These are phyloP conservation scores for Stomatorhinus walkeri DNA, from an alignment of 2,797 vertebrate species.

Conservation along the genomic window DNA sequence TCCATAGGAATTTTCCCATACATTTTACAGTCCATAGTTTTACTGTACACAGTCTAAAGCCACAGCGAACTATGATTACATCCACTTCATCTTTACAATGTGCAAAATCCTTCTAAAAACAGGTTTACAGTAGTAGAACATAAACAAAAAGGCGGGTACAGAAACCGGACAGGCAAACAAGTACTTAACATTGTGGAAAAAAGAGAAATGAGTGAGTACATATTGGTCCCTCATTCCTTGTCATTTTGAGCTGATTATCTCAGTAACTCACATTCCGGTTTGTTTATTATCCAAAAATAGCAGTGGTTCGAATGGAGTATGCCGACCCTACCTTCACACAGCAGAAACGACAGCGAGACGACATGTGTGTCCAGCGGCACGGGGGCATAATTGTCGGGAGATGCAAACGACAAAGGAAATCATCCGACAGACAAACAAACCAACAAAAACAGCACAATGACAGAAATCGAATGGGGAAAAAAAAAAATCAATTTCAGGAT, in stretches of 20 bases:
- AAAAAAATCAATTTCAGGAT: constrained; percentile 26
- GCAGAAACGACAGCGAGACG: constrained; percentile 8
- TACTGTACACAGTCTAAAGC: constrained; percentile 92
- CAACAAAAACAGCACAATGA: not conserved
- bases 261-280: constrained; percentile 14
- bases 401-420: not conserved
- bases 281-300: constrained; percentile 26
- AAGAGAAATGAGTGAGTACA: constrained; percentile 65
- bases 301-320: constrained; percentile 49
- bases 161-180: constrained; percentile 21
- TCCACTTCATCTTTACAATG: constrained; percentile 91
- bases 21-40: constrained; percentile 89
- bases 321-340: constrained; percentile 11
- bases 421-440: constrained; percentile 9
- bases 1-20: constrained; percentile 93
- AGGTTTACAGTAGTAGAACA: constrained; percentile 75
- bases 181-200: constrained; percentile 44
- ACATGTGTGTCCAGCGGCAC: not conserved
- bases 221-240: constrained; percentile 85
- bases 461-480: not conserved
- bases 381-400: not conserved
- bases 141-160: constrained; percentile 39
- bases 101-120: constrained; percentile 88
- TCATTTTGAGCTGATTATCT: constrained; percentile 57
- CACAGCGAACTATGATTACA: constrained; percentile 96